Evolutionary conservation across 2,888 invertebrate species (phyloP), one percentile per base, ranked within the genome.

Genomic region (Morpho deidamia): DNA sequence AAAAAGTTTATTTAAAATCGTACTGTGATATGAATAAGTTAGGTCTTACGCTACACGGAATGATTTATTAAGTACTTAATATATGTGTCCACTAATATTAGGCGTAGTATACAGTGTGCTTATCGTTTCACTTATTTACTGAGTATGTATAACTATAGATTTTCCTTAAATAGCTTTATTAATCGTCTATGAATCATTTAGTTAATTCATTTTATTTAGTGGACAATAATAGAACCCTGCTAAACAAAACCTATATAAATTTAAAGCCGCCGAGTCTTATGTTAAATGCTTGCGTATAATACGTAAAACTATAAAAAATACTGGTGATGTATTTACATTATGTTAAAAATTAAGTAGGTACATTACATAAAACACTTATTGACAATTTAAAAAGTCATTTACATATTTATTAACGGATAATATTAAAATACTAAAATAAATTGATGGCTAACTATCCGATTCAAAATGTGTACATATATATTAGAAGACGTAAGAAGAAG

Each of bases 11-110:
- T 58, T 62, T 53, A 56, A 51, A 55, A 56, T 43, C 34, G 53
- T 58, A 57, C 38, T 50, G 69, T 71, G 70, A 67, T 72, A 74
- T 74, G 74, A 83, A 82, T 82, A 83, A 82, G 78, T 83, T 82
- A 83, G 71, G 60, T 61, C 70, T 76, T 70, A 66, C 55, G 38
- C 65, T 76, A 76, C 56, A 76, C 56, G 82, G 82, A 82, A 80
- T 82, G 82, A 74, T 57, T 65, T 54, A 52, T 56, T 56, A 61
- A 54, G 59, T 66, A 65, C 59, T 62, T 61, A 65, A 44, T 44
- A 44, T 41, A 40, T 53, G 33, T 54, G 47, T 44, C 34, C 40
- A 14, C 23, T 49, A 44, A 49, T 44, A 43, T 50, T 42, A 35
- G 37, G 40, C 39, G 9, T 11, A 11, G 45, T 45, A 8, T 45